Percentiles rank a stretch among this genome's conserved stretches.
Evolutionary conservation across 2,113 vertebrate genomes (phyloP).

Genomic region (Bombycilla garrulus): DNA sequence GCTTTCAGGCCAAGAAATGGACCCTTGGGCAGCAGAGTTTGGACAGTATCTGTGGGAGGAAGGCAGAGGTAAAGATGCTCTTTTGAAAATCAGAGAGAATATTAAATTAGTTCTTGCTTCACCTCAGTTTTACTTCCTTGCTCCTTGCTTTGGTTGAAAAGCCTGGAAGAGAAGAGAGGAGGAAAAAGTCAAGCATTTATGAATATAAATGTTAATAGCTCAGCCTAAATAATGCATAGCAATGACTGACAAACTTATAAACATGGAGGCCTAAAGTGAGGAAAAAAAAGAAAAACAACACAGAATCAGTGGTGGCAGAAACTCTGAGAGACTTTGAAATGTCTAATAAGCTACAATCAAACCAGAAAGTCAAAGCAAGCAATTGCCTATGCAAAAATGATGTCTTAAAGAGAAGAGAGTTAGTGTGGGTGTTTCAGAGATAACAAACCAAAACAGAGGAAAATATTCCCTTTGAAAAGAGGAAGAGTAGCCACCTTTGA

Average conservation of each 20-base stretch:
- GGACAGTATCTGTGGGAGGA: background rate
- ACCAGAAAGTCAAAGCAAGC: background rate
- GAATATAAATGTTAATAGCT: constrained; percentile 13
- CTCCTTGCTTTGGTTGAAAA: background rate
- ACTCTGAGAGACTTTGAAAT: too few relatives aligned
- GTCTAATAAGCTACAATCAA: background rate
- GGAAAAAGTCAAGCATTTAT: background rate
- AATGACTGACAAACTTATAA: background rate
- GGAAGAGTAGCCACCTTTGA: background rate
- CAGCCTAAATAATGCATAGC: background rate
- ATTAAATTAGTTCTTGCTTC: constrained; percentile 36
- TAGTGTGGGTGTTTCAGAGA: background rate
- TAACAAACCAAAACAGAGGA: background rate
- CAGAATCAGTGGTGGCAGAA: background rate
- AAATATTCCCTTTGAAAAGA: background rate
- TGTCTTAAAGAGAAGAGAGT: background rate
- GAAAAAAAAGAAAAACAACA: background rate
- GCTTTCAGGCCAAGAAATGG: background rate
- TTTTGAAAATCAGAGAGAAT: constrained; percentile 36
- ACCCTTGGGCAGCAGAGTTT: background rate
- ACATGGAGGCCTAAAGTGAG: background rate
- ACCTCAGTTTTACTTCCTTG: background rate
- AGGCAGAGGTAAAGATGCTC: constrained; percentile 10
- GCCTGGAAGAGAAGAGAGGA: background rate
- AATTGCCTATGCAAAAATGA: background rate